Base-by-base conservation (phyloP, 2,113 vertebrate species). In the Neofelis nebulosa region DNA sequence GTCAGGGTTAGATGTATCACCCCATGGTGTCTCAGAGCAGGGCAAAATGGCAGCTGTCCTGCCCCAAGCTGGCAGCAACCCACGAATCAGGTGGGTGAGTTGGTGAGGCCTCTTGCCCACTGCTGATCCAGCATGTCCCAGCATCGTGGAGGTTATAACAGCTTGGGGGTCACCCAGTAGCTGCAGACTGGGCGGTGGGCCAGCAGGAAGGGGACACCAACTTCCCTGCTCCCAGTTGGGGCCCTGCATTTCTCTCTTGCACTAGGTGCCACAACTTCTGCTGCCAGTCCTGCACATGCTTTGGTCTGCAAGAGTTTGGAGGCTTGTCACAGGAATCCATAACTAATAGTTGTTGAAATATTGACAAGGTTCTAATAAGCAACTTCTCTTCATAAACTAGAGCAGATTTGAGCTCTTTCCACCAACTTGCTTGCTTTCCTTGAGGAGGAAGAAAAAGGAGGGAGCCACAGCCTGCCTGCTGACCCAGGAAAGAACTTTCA, bases 81-180 rank as follows among this genome's bases (percentile, higher is more conserved):
- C 11, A 19, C 4, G 5, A 41, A 36, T 7, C 0, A 1, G 25
- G 11, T 8, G 6, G 29, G 25, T 76, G 10, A 31, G 7, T 85
- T 84, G 33, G 55, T 0, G 7, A 18, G 16, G 15, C 21, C 55
- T 45, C 31, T 73, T 82, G 16, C 61, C 50, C 79, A 78, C 50
- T 25, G 7, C 23, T 69, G 27, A 81, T 88, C 36, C n/a, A 55
- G 5, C 21, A 2, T 92, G 33, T 15, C 14, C 29, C 33, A 14
- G 52, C 18, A 25, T 45, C 41, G 18, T 3, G 12, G 68, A 57
- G 4, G 4, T 14, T 65, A 12, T 61, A 38, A n/a, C 33, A 45
- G 1, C 41, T 23, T 7, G 13, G 7, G 65, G 27, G n/a, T 68
- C 1, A 6, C 38, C 50, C 33, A n/a, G 12, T 27, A 29, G 63